Percentiles rank a stretch among this genome's conserved stretches.
Evolutionary conservation across 2,888 invertebrate genomes (phyloP).

Genomic region (Gonocerus acuteangulatus): DNA sequence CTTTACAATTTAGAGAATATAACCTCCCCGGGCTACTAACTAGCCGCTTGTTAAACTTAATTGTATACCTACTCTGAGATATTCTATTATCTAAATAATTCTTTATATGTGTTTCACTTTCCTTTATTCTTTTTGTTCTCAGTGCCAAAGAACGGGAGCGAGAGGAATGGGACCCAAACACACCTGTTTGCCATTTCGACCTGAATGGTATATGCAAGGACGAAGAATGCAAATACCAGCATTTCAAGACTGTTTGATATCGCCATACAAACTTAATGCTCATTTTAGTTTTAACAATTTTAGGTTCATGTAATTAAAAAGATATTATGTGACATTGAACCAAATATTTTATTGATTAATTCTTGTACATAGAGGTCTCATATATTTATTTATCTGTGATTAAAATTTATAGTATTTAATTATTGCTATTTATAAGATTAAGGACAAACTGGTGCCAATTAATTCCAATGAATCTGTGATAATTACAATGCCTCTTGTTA

Average conservation of each 20-base stretch:
- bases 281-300: constrained; percentile 13
- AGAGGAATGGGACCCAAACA: constrained; percentile 29
- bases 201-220: constrained; percentile 33
- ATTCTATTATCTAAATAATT: no score
- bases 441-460: constrained; percentile 7
- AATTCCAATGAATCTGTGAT: constrained; percentile 22
- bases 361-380: not conserved
- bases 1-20: no score
- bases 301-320: constrained; percentile 4
- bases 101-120: not conserved
- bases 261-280: constrained; percentile 1
- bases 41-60: no score
- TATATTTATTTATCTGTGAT: not conserved
- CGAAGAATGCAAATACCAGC: constrained; percentile 34
- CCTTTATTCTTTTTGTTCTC: not conserved
- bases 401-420: not conserved
- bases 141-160: constrained; percentile 21
- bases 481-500: constrained; percentile 16
- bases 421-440: not conserved
- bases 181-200: constrained; percentile 32
- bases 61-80: no score
- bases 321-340: constrained; percentile 10
- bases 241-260: constrained; percentile 27
- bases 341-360: constrained; percentile 16
- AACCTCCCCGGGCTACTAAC: no score